Conservation (phyloP, 1,140 invertebrate species). For the Parapsyche elsis region DNA sequence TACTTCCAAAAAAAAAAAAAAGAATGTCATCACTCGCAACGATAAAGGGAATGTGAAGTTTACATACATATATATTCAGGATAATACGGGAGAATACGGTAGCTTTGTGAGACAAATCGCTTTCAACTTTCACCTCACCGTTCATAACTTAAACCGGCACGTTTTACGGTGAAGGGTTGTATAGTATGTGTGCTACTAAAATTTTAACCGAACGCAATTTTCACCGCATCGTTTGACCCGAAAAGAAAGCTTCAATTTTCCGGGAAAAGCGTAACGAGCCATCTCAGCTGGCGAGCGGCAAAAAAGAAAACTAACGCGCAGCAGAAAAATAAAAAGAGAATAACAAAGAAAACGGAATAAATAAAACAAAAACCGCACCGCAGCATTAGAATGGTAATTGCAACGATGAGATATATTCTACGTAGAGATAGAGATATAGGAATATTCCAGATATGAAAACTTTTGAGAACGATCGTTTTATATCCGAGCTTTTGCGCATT, state of each 20-base stretch:
- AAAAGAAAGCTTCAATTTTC: constrained; percentile 10
- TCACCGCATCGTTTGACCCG: neutral
- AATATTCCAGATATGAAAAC: too few relatives aligned
- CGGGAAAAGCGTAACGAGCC: neutral
- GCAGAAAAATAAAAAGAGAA: neutral
- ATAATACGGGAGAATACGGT: too few relatives aligned
- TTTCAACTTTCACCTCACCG: neutral
- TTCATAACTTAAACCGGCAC: neutral
- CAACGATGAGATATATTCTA: neutral
- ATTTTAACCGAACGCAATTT: constrained; percentile 8
- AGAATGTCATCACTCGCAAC: too few relatives aligned
- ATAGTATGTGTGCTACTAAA: neutral
- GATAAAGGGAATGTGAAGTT: too few relatives aligned
- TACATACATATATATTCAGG: too few relatives aligned
- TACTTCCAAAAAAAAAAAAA: too few relatives aligned
- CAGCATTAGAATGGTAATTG: constrained; percentile 16
- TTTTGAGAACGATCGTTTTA: neutral
- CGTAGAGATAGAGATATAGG: neutral
- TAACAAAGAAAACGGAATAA: neutral
- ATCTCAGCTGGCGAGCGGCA: neutral
- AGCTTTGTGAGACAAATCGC: constrained; percentile 3
- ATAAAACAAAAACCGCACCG: neutral
- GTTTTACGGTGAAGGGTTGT: neutral
- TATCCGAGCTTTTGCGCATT: constrained; percentile 1
- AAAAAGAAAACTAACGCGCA: neutral